Percentiles rank a stretch among this genome's conserved stretches.
Evolutionary conservation across 2,888 invertebrate species (phyloP).

Genomic region (Eupelmus urozonus): DNA sequence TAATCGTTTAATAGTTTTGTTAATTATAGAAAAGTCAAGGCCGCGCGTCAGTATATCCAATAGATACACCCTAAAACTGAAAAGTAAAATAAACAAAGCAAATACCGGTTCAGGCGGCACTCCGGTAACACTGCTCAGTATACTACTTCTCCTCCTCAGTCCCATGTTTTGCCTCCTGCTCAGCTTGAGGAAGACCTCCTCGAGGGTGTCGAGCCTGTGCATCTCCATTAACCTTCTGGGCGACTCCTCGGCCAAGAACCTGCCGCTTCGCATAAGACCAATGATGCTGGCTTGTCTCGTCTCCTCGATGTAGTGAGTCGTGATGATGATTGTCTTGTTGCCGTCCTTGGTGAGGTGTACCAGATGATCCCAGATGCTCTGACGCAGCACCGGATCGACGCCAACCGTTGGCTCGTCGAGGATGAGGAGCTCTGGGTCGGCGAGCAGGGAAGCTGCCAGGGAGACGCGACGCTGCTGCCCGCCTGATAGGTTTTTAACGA

Average conservation of each 20-base stretch:
- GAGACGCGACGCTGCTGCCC: slow-evolving; percentile 94
- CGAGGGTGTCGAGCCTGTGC: slow-evolving; percentile 86
- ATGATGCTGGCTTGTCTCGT: slow-evolving; percentile 90
- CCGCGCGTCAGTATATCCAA: no score
- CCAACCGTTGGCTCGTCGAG: slow-evolving; percentile 96
- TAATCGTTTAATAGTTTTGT: no score
- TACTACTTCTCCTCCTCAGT: slow-evolving; percentile 88
- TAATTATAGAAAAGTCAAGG: no score
- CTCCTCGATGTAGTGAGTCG: slow-evolving; percentile 93
- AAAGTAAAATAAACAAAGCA: not conserved
- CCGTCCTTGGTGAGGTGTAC: slow-evolving; percentile 87
- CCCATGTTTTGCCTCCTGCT: slow-evolving; percentile 90
- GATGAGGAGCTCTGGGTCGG: slow-evolving; percentile 93
- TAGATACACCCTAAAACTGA: no score
- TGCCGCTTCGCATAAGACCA: slow-evolving; percentile 90
- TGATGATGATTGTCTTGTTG: slow-evolving; percentile 89
- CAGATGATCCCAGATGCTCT: slow-evolving; percentile 91
- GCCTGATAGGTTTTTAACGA: slow-evolving; percentile 90
- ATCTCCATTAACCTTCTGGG: slow-evolving; percentile 85
- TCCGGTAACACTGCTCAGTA: slow-evolving; percentile 84
- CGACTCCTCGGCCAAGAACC: slow-evolving; percentile 90
- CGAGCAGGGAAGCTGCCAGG: slow-evolving; percentile 91
- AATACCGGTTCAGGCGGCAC: slow-evolving; percentile 75
- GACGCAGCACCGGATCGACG: slow-evolving; percentile 91
- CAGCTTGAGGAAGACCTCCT: slow-evolving; percentile 89